phyloP scores from a whole-genome alignment of 2,888 invertebrate genomes.

The Podotricha telesiphe region DNA sequence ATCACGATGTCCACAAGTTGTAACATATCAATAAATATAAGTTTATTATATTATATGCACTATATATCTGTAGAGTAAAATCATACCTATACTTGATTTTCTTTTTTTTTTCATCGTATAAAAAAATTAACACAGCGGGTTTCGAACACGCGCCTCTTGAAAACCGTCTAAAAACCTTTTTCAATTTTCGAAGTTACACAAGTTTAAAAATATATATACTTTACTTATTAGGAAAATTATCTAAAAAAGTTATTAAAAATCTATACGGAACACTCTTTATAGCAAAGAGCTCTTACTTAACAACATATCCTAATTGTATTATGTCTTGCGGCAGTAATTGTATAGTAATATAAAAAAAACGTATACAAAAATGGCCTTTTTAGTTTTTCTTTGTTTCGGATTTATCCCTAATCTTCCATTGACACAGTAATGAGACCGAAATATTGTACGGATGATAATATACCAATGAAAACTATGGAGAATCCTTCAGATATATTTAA shows the following conservation, averaged over 20 bases:
- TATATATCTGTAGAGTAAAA: no score
- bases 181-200: no score
- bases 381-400: conserved; percentile 70
- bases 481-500: no score
- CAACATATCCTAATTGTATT: conserved; percentile 56
- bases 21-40: no score
- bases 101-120: no score
- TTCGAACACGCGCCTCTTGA: no score
- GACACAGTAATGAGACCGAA: conserved; percentile 81
- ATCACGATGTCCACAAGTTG: no score
- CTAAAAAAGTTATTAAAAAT: neutral
- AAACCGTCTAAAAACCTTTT: no score
- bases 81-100: no score
- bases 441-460: conserved; percentile 66
- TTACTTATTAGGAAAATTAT: neutral
- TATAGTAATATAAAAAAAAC: conserved; percentile 64
- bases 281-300: conserved; percentile 26
- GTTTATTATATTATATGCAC: no score
- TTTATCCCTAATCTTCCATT: conserved; percentile 83
- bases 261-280: conserved; percentile 31
- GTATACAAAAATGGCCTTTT: conserved; percentile 55
- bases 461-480: conserved; percentile 56
- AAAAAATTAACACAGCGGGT: no score
- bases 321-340: conserved; percentile 74
- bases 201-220: no score